These are phyloP conservation scores for Motacilla alba DNA, from an alignment of 2,113 vertebrate genomes.

Conservation along the genomic window DNA sequence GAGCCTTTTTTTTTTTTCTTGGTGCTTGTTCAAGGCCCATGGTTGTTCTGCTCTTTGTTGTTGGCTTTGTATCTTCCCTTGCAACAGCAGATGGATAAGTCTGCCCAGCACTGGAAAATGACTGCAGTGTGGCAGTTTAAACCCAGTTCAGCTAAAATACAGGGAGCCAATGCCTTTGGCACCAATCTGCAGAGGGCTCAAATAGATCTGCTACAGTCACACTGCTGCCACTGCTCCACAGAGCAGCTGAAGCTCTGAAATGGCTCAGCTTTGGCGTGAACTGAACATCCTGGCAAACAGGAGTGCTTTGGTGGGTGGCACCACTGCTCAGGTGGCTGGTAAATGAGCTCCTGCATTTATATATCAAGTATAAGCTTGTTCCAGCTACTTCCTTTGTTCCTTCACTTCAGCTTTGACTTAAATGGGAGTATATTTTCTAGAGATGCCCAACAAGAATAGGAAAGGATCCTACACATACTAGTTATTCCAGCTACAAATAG, in stretches of 20 bases:
- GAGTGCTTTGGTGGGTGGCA: background rate
- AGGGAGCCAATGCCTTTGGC: background rate
- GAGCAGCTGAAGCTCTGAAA: background rate
- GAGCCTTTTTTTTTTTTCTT: background rate
- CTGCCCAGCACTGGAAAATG: background rate
- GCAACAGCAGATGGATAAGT: background rate
- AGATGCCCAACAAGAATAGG: background rate
- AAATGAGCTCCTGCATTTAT: background rate
- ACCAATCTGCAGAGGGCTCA: background rate
- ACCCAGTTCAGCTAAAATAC: background rate
- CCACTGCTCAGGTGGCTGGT: background rate
- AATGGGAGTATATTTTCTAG: background rate
- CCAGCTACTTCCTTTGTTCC: background rate
- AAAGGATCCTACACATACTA: background rate
- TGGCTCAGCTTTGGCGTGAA: background rate
- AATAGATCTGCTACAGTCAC: fast-evolving
- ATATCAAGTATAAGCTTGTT: background rate
- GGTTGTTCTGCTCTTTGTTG: background rate
- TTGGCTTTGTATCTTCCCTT: background rate
- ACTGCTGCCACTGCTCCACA: background rate
- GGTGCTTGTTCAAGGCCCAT: background rate
- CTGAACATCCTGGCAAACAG: background rate
- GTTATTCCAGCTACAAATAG: background rate
- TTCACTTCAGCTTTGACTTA: background rate
- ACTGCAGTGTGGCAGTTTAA: background rate